A percentile compares a stretch with the other conserved stretches of the same genome.
These are phyloP conservation scores for Pagetopsis macropterus DNA, from an alignment of 2,797 vertebrate genomes.

Conservation along the genomic window DNA sequence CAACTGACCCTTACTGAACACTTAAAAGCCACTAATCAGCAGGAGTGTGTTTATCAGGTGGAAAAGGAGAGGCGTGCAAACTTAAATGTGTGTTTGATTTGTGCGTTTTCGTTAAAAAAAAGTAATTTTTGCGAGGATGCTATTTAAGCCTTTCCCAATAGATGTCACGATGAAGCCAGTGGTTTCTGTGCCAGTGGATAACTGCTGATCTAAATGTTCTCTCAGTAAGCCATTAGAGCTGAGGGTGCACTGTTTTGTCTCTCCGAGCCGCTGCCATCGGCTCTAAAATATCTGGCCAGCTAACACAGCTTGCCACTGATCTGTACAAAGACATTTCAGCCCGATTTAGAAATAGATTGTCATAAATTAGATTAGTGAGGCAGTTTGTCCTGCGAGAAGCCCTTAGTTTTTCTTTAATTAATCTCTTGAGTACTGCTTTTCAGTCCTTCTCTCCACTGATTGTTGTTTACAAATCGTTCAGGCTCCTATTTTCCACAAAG, in stretches of 20 bases:
- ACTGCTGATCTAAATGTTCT: slow-evolving; percentile 50
- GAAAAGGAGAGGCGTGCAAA: slow-evolving; percentile 14
- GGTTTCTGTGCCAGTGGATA: slow-evolving; percentile 23
- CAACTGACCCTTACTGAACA: slow-evolving; percentile 60
- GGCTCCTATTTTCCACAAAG: slow-evolving; percentile 20
- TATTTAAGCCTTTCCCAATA: slow-evolving; percentile 25
- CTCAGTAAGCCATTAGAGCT: slow-evolving; percentile 50
- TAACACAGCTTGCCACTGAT: slow-evolving; percentile 19
- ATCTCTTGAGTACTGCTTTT: slow-evolving; percentile 38
- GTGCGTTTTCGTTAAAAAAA: not conserved
- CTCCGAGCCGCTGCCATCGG: slow-evolving; percentile 40
- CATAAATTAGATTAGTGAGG: slow-evolving; percentile 37
- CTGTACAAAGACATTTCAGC: slow-evolving; percentile 20
- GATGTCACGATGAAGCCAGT: not conserved
- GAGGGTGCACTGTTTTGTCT: slow-evolving; percentile 48
- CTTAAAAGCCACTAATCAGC: slow-evolving; percentile 64
- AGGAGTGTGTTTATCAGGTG: slow-evolving; percentile 53
- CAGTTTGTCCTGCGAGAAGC: slow-evolving; percentile 38
- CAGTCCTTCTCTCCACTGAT: slow-evolving; percentile 31
- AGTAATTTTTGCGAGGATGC: slow-evolving; percentile 24
- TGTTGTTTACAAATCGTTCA: slow-evolving; percentile 30
- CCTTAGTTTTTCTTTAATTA: slow-evolving; percentile 47
- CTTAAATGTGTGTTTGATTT: slow-evolving; percentile 23
- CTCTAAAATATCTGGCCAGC: slow-evolving; percentile 36
- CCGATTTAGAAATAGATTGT: slow-evolving; percentile 51